phyloP scores from a whole-genome alignment of 2,797 vertebrate species.

The Anguilla pacifica region DNA sequence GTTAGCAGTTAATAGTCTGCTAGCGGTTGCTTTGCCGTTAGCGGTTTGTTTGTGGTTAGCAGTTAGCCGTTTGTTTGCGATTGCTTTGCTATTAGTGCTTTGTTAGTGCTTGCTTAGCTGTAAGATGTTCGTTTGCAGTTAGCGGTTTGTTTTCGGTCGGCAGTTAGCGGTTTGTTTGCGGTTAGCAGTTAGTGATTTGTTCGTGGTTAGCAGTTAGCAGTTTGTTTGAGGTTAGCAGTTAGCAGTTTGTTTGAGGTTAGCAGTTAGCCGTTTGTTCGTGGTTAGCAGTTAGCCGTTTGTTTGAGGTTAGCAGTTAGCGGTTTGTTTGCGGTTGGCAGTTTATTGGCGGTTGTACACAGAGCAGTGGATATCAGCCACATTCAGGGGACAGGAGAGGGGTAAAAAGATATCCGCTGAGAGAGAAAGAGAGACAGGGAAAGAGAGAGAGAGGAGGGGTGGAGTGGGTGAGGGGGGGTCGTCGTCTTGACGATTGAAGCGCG shows the following conservation, averaged over 20 bases:
- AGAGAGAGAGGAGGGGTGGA: not conserved
- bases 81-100: no score
- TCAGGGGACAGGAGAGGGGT: not conserved
- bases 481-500: slow-evolving; percentile 59
- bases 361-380: not conserved
- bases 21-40: not conserved
- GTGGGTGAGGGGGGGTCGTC: slow-evolving; percentile 46
- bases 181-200: no score
- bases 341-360: not conserved
- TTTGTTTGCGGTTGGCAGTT: not conserved
- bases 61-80: not conserved
- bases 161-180: no score
- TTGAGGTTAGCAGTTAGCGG: not conserved
- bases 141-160: no score
- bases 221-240: no score
- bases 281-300: no score
- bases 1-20: no score
- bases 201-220: no score
- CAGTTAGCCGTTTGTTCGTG: no score
- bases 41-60: not conserved
- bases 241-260: no score
- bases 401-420: not conserved
- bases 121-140: no score
- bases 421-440: not conserved
- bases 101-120: no score